Conservation (phyloP, 2,113 vertebrate species). For the Platysteira castanea region DNA sequence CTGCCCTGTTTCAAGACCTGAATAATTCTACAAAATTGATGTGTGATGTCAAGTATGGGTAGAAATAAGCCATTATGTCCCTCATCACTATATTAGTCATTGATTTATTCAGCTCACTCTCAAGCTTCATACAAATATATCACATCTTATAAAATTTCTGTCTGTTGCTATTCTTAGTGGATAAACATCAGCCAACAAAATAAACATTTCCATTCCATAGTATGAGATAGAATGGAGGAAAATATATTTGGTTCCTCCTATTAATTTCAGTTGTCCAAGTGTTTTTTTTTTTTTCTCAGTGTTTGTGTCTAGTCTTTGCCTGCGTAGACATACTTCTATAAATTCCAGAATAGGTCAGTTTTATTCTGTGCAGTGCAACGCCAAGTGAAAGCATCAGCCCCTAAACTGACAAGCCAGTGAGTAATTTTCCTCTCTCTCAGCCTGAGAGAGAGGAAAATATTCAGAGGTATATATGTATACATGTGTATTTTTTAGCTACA, state of each 20-base stretch:
- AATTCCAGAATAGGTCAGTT: neutral
- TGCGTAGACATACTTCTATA: neutral
- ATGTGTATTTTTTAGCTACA: neutral
- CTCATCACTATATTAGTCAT: neutral
- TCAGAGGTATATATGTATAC: neutral
- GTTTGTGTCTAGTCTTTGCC: neutral
- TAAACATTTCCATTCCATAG: neutral
- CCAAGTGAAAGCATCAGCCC: neutral
- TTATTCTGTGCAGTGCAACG: neutral
- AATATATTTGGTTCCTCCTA: neutral
- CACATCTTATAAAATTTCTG: neutral
- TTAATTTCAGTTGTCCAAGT: neutral
- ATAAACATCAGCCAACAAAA: neutral
- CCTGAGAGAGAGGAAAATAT: neutral
- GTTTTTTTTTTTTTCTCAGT: neutral
- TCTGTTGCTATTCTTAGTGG: neutral
- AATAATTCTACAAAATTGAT: constrained; percentile 41
- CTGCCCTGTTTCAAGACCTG: constrained; percentile 4
- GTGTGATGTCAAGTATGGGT: constrained; percentile 21
- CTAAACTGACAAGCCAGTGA: neutral
- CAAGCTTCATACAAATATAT: neutral
- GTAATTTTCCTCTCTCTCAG: neutral
- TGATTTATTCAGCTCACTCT: constrained; percentile 16
- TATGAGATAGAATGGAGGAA: neutral
- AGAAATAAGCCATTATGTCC: constrained; percentile 22